A percentile compares a stretch with the other conserved stretches of the same genome.
These are phyloP conservation scores for Vanacampus margaritifer DNA, from an alignment of 2,113 vertebrate genomes.

Conservation along the genomic window DNA sequence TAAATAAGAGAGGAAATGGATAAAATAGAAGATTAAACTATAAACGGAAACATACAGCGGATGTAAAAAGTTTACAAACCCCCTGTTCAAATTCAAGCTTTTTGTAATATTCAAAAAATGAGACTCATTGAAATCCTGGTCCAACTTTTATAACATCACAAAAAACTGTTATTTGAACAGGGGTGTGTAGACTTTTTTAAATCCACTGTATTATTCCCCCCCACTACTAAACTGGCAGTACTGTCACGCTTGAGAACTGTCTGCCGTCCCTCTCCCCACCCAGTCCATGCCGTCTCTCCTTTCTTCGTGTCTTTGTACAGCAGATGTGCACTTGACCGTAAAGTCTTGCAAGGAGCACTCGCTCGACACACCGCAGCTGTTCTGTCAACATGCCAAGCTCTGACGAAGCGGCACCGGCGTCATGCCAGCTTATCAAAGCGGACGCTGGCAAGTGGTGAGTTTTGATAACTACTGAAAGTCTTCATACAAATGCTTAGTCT, in stretches of 20 bases:
- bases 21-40: neutral
- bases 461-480: neutral
- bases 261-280: conserved; percentile 6
- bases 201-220: neutral
- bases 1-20: neutral
- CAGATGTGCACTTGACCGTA: conserved; percentile 29
- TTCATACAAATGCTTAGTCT: neutral
- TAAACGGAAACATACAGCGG: neutral
- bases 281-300: conserved; percentile 6
- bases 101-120: neutral
- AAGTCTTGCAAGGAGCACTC: conserved; percentile 32
- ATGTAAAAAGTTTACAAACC: neutral
- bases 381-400: conserved; percentile 57
- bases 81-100: neutral
- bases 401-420: conserved; percentile 45
- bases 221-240: conserved; percentile 6
- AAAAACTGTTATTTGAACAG: neutral
- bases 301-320: conserved; percentile 17
- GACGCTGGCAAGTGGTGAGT: conserved; percentile 66
- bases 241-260: conserved; percentile 12
- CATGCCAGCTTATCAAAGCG: conserved; percentile 63
- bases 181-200: conserved; percentile 1
- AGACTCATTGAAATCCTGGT: too few species aligned
- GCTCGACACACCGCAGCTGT: conserved; percentile 25
- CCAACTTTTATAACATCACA: neutral